Evolutionary conservation across 2,797 vertebrate species (phyloP), one percentile per base, ranked within the genome.

Genomic region (Helicolenus hilgendorfi): DNA sequence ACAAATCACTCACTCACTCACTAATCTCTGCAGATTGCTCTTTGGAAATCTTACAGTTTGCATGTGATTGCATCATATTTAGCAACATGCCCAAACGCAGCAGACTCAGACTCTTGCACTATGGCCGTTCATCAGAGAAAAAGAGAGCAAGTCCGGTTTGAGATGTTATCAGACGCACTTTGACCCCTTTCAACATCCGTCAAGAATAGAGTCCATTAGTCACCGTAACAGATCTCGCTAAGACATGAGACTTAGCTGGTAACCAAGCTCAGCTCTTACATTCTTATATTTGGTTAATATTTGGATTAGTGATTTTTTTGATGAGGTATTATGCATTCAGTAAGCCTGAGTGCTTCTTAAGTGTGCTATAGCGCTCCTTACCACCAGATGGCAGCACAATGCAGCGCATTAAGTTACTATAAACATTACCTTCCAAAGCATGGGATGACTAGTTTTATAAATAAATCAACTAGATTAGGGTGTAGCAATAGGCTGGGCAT

Each of bases 381-480:
- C 90, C 97, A 95, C 91, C 60, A 97, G 97, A 92, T 96, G 96
- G 90, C 95, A 90, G 94, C 79, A 87, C 31, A 94, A 85, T 70
- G 31, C 91, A 85, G 76, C 11, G 20, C 38, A 92, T 87, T n/a
- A 53, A 45, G 13, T 79, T 8, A 27, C 35, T 14, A 15, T 33
- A 41, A 65, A 22, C 31, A 36, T 10, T 14, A 1, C 35, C 8
- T 53, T 56, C 2, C 18, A 75, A 56, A 70, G 22, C 55, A 27
- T 63, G n/a, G 2, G n/a, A 26, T 6, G 27, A 64, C 38, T 36
- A 3, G 33, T 49, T 55, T 55, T 29, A 65, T 24, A 60, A 77
- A 87, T 73, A 62, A 76, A 62, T 69, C 11, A 62, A 6, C 18
- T 18, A 11, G 3, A 55, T 11, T 5, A 56, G 4, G 7, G n/a